Evolutionary conservation across 2,113 vertebrate genomes (phyloP).

Genomic region (Syrrhaptes paradoxus): DNA sequence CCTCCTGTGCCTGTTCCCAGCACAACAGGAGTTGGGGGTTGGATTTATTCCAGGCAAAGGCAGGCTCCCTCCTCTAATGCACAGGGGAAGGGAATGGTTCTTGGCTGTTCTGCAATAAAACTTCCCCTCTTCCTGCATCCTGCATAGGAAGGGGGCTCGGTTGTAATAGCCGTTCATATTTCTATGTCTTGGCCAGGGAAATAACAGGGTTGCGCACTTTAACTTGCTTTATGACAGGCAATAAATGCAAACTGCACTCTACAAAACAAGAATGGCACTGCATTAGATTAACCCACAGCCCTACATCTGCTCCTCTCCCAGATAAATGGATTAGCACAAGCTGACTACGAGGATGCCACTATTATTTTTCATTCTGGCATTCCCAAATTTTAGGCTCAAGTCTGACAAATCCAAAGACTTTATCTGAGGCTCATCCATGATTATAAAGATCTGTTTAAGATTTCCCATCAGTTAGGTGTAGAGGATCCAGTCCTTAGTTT

Average conservation of each 20-base stretch:
- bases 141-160: rapidly evolving
- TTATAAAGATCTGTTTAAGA: background rate
- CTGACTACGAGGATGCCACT: background rate
- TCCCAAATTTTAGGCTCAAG: background rate
- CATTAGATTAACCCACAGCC: background rate
- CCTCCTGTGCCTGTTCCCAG: rapidly evolving
- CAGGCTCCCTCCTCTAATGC: background rate
- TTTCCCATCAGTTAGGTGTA: background rate
- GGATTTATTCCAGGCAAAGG: background rate
- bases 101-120: background rate
- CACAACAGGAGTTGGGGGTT: background rate
- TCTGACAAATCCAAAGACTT: background rate
- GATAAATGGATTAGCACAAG: background rate
- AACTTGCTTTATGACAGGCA: background rate
- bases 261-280: background rate
- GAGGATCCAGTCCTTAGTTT: background rate
- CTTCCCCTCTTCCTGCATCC: background rate
- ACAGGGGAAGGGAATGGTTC: rapidly evolving
- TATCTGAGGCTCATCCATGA: background rate
- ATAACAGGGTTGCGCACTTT: background rate
- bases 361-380: background rate
- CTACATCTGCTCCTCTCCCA: background rate
- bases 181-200: background rate
- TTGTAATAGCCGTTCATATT: background rate
- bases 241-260: background rate